Evolutionary conservation across 2,888 invertebrate genomes (phyloP), one percentile per base, ranked within the genome.

Genomic region (Microdon myrmicae): DNA sequence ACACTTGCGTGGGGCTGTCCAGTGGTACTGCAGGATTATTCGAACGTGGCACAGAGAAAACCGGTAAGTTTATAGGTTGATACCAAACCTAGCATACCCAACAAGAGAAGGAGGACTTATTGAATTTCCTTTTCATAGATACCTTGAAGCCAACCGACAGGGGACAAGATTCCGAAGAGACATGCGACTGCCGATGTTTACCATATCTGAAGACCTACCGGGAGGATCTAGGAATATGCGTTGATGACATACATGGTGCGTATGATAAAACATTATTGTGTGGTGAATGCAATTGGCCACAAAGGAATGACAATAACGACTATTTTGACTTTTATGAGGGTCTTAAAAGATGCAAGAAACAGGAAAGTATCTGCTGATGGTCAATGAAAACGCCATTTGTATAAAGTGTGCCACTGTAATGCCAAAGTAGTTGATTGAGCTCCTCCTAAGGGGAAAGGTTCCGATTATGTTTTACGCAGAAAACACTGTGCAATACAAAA

Each of bases 241-340:
- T 93, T 68, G 90, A 91, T 76, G 90, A 92, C 75, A 85, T 94
- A 70, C 88, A 90, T 79, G 93, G 93, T 92, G 76, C 84, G 84
- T 72, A 43, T 9, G 10, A 20, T 8, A 16, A 6, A 16, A 26
- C n/a, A n/a, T 9, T 28, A 2, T 26, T 26, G n/a, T 6, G 12
- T 26, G 4, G 28, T n/a, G n/a, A n/a, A n/a, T n/a, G n/a, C n/a
- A n/a, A n/a, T n/a, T n/a, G n/a, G n/a, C n/a, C n/a, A n/a, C n/a
- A n/a, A n/a, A n/a, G n/a, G n/a, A n/a, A n/a, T n/a, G n/a, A n/a
- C n/a, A n/a, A n/a, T n/a, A n/a, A n/a, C n/a, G n/a, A n/a, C n/a
- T n/a, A n/a, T n/a, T n/a, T n/a, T n/a, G n/a, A n/a, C n/a, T n/a
- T n/a, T n/a, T n/a, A n/a, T n/a, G n/a, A n/a, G n/a, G n/a, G n/a